Evolutionary conservation across 30 jellyfish, hydroid and myxozoan species (phyloP).

Genomic region (Cassiopea xamachana): DNA sequence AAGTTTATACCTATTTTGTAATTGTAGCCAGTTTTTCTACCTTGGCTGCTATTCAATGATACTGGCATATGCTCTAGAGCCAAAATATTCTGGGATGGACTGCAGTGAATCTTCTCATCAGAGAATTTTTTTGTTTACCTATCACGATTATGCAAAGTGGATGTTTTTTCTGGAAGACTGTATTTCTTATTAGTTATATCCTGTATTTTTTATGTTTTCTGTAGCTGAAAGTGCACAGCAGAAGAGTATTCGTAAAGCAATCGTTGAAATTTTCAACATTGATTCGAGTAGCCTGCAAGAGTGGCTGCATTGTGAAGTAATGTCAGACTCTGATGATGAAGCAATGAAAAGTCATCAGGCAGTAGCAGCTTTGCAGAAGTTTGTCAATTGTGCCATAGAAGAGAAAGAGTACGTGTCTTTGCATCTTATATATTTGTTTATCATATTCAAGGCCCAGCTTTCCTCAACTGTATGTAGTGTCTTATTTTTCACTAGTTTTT

Average conservation of each 20-base stretch:
- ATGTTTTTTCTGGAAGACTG: too few relatives aligned
- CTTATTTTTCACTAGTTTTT: background rate
- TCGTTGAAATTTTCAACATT: constrained; percentile 44
- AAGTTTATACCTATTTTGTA: background rate
- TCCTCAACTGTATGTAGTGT: background rate
- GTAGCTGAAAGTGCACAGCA: constrained; percentile 62
- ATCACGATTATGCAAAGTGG: too few relatives aligned
- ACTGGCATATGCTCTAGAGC: too few relatives aligned
- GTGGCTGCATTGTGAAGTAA: constrained; percentile 46
- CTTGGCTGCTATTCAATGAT: too few relatives aligned
- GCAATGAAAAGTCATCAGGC: constrained; percentile 14
- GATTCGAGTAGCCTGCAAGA: constrained; percentile 44
- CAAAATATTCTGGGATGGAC: too few relatives aligned
- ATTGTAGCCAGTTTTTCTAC: too few relatives aligned
- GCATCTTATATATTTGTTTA: background rate
- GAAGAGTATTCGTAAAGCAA: constrained; percentile 37
- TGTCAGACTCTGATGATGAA: constrained; percentile 43
- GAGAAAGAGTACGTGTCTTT: constrained; percentile 46
- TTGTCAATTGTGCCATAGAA: constrained; percentile 70
- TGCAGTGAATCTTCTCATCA: too few relatives aligned
- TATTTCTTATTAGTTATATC: too few relatives aligned
- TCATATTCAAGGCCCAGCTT: background rate
- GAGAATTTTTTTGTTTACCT: too few relatives aligned
- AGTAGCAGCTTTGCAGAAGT: constrained; percentile 62
- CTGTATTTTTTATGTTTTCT: too few relatives aligned